A percentile compares a stretch with the other conserved stretches of the same genome.
Conservation (phyloP, 2,797 vertebrate species). For the Galagoides demidoff region DNA sequence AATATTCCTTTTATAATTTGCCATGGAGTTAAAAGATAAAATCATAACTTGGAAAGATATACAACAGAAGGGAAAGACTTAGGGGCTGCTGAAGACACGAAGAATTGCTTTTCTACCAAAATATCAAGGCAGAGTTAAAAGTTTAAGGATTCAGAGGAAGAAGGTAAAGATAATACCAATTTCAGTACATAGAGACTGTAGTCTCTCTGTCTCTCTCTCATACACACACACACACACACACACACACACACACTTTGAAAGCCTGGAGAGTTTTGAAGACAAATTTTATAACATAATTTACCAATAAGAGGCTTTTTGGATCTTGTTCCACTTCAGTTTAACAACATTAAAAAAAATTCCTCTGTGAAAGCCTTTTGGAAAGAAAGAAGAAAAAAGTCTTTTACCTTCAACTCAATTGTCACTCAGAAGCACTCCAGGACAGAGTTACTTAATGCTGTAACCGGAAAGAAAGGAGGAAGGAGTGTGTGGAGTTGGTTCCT, state of each 20-base stretch:
- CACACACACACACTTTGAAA: background rate
- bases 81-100: background rate
- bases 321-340: conserved; percentile 3
- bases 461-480: background rate
- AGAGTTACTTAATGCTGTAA: background rate
- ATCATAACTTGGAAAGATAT: background rate
- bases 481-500: background rate
- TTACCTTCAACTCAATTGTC: background rate
- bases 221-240: background rate
- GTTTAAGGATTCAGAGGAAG: background rate
- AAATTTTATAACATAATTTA: background rate
- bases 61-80: background rate
- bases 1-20: background rate
- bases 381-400: background rate
- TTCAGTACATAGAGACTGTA: background rate
- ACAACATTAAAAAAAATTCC: background rate
- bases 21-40: conserved; percentile 1
- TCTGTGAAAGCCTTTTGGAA: background rate
- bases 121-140: background rate
- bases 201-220: background rate
- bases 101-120: background rate
- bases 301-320: background rate
- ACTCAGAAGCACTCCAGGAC: background rate
- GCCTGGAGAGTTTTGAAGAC: background rate
- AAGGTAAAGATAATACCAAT: background rate